Conservation (phyloP, 1,140 invertebrate species). For the Himalopsyche phryganea region DNA sequence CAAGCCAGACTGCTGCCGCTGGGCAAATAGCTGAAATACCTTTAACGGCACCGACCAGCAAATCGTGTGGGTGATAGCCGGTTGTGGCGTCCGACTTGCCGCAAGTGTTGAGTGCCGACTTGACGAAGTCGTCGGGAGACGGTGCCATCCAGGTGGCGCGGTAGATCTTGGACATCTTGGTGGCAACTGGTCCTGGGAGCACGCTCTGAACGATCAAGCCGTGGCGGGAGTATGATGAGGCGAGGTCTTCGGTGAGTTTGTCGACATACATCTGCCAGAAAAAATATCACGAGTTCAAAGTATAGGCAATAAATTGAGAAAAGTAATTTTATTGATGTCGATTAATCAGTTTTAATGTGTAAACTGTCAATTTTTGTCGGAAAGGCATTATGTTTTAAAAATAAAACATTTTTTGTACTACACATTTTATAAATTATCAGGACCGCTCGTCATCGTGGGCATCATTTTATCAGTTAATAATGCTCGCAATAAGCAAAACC, state of each 20-base stretch:
- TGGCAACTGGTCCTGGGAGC: slow-evolving; percentile 84
- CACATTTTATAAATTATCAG: no score
- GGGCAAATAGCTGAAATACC: slow-evolving; percentile 51
- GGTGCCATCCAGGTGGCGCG: slow-evolving; percentile 78
- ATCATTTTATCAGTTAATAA: no score
- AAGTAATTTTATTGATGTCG: no score
- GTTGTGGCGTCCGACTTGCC: slow-evolving; percentile 71
- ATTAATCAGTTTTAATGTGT: no score
- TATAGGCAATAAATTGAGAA: no score
- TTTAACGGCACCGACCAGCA: slow-evolving; percentile 60
- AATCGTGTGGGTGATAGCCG: slow-evolving; percentile 73
- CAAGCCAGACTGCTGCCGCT: slow-evolving; percentile 55
- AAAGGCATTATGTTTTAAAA: no score
- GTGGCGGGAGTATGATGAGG: slow-evolving; percentile 70
- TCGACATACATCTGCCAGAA: slow-evolving; percentile 71
- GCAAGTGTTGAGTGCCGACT: slow-evolving; percentile 70
- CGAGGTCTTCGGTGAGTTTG: slow-evolving; percentile 78
- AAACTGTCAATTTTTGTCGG: no score
- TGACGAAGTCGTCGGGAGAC: slow-evolving; percentile 72
- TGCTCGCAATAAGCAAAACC: no score
- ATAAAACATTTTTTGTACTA: no score
- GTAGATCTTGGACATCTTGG: slow-evolving; percentile 88
- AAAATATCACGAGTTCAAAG: no score
- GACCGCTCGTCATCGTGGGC: no score
- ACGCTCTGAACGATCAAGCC: slow-evolving; percentile 84